Conservation (phyloP, 2,113 vertebrate genomes). For the Tupaia chinensis region DNA sequence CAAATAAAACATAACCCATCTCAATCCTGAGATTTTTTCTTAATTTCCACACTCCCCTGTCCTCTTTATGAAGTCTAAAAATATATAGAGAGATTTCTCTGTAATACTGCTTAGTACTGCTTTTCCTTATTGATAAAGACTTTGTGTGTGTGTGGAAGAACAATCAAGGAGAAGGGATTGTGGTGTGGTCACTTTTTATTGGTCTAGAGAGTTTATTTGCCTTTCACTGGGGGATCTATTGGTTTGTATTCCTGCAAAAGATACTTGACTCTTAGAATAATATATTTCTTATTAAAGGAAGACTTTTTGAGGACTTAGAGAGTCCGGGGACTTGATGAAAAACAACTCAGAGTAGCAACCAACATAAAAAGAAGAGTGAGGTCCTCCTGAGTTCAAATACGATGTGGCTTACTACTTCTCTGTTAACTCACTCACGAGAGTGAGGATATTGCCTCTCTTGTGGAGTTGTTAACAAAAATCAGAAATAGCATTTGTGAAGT, state of each 20-base stretch:
- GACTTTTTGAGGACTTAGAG: neutral
- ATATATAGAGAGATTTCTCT: neutral
- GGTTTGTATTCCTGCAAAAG: constrained; percentile 24
- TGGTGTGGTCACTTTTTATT: neutral
- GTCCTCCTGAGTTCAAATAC: neutral
- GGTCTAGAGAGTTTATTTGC: neutral
- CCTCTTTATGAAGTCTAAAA: neutral
- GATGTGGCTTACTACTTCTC: neutral
- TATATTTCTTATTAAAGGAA: constrained; percentile 36
- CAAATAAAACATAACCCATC: neutral
- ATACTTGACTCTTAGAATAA: neutral
- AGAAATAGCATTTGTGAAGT: neutral
- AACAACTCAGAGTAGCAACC: neutral
- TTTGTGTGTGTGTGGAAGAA: neutral
- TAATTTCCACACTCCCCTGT: neutral
- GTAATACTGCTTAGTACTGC: neutral
- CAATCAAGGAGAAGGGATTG: neutral
- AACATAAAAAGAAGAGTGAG: neutral
- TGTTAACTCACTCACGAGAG: neutral
- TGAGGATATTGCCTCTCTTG: neutral
- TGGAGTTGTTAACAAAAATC: neutral
- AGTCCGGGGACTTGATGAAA: neutral
- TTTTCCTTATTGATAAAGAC: neutral
- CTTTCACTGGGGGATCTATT: neutral
- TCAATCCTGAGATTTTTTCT: neutral